Evolutionary conservation across 23 tunicate species (phyloP), one percentile per base, ranked within the genome.

Genomic region (Phallusia fumigata): DNA sequence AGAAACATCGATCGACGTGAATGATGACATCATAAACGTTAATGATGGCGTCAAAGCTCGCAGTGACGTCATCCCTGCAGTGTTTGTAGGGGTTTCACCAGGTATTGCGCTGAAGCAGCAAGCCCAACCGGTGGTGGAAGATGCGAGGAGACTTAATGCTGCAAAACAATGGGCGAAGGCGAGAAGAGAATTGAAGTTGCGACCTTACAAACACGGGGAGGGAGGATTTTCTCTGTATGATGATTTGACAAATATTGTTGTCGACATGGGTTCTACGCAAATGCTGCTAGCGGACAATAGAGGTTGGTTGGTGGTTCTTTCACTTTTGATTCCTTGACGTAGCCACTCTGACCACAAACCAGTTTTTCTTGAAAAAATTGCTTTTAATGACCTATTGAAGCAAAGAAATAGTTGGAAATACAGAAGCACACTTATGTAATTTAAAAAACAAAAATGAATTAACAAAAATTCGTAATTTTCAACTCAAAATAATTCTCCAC

Each of bases 141-240:
- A 58, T 58, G 26, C 69, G 13, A 16, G 26, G 28, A 58, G 16
- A 8, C 13, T 24, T 11, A 24, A 58, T 13, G 69, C 26, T 1
- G 28, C 1, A 16, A 58, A 13, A 58, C 26, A 16, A 13, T 21
- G 69, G 69, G 26, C 28, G 3, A 58, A 58, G 69, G 26, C 28
- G 69, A 58, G 69, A 16, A 58, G 69, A 58, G 69, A 16, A 1
- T 58, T 58, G 69, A 58, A 58, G 52, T 69, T 78, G 58, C 15
- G 53, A 22, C 58, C 84, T 13, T 73, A 73, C 51, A 34, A 33
- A n/a, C 40, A 28, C 8, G 84, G 84, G 3, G 84, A 81, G 33
- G 84, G 84, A 22, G 84, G 84, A 0, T 81, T 81, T 53, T 51
- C 76, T 8, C 24, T 81, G 30, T 74, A 81, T 21, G 83, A 52